phyloP scores from a whole-genome alignment of 1,140 invertebrate genomes.

The Eufriesea mexicana region DNA sequence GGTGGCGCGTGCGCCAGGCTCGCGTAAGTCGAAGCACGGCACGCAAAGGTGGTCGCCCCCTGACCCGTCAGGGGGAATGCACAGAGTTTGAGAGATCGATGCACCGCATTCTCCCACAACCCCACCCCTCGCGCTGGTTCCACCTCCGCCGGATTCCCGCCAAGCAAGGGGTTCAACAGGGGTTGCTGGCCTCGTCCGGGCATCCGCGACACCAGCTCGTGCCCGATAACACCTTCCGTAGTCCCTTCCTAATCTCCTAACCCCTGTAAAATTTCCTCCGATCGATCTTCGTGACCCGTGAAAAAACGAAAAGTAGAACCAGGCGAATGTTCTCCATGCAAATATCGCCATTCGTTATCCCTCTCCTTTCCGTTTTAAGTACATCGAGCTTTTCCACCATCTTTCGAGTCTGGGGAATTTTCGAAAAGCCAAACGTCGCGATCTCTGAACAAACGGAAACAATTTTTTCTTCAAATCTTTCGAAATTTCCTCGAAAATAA shows the following conservation, averaged over 20 bases:
- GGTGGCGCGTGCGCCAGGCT: slow-evolving; percentile 63
- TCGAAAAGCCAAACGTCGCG: too few species aligned
- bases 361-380: too few species aligned
- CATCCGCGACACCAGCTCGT: slow-evolving; percentile 59
- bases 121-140: slow-evolving; percentile 42
- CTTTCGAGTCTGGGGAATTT: too few species aligned
- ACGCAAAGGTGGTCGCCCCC: slow-evolving; percentile 76
- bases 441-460: too few species aligned
- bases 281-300: background rate
- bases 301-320: background rate
- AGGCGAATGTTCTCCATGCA: background rate
- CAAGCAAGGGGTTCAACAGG: slow-evolving; percentile 76
- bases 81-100: slow-evolving; percentile 79
- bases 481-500: too few species aligned
- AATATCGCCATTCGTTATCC: background rate
- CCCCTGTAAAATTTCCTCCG: background rate
- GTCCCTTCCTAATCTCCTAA: slow-evolving; percentile 9
- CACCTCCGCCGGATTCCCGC: slow-evolving; percentile 58
- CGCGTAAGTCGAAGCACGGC: slow-evolving; percentile 64
- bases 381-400: too few species aligned
- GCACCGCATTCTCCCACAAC: slow-evolving; percentile 69
- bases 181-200: slow-evolving; percentile 81
- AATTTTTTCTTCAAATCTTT: too few species aligned
- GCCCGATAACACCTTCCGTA: slow-evolving; percentile 40
- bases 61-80: slow-evolving; percentile 77